Percentiles rank a stretch among this genome's conserved stretches.
phyloP scores from a whole-genome alignment of 2,888 invertebrate species.

The Calameuta pallipes region DNA sequence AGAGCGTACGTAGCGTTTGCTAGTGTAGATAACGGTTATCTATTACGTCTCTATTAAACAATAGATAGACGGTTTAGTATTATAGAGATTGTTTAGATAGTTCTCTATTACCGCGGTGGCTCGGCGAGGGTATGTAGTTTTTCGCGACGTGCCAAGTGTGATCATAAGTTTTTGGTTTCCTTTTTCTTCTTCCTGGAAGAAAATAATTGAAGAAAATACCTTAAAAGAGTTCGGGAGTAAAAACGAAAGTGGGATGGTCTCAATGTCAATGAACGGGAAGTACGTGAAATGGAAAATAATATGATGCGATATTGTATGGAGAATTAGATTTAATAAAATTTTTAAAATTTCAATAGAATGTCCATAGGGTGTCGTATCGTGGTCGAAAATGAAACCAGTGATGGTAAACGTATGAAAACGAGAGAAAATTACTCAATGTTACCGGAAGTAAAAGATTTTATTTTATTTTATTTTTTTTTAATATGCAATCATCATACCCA shows the following conservation, averaged over 20 bases:
- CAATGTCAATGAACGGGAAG: neutral
- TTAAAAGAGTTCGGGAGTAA: neutral
- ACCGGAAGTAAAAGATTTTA: neutral
- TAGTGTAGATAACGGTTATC: constrained; percentile 47
- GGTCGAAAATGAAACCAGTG: constrained; percentile 6
- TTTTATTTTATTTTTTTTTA: neutral
- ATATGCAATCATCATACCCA: constrained; percentile 12
- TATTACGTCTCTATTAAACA: constrained; percentile 56
- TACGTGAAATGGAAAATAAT: neutral
- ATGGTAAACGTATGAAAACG: neutral
- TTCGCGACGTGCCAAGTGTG: constrained; percentile 18
- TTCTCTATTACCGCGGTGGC: constrained; percentile 58
- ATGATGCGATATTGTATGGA: neutral
- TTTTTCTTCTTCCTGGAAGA: constrained; percentile 8
- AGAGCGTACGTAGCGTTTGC: constrained; percentile 48
- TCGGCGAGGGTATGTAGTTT: constrained; percentile 28
- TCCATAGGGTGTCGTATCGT: constrained; percentile 10
- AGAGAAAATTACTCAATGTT: neutral
- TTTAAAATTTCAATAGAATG: neutral
- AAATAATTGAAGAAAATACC: neutral
- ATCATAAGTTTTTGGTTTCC: neutral
- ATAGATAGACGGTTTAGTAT: constrained; percentile 56
- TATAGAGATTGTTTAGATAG: constrained; percentile 60
- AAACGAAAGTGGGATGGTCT: neutral
- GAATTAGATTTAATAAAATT: neutral